Conservation (phyloP, 2,888 invertebrate genomes). For the Ophion obscuratus region DNA sequence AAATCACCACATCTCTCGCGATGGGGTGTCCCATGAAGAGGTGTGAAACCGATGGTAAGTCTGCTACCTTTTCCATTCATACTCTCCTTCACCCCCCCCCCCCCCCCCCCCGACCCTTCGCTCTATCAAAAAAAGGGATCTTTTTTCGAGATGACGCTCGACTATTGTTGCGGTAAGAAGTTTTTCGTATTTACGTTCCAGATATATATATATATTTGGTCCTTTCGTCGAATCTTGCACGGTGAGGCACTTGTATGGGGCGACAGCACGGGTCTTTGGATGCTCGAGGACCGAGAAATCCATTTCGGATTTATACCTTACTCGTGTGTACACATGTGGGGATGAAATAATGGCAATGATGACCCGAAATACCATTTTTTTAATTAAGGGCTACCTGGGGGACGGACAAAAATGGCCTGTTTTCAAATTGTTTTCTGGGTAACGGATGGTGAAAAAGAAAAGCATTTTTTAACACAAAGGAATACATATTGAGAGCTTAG, state of each 20-base stretch:
- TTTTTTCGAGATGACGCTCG: conserved; percentile 78
- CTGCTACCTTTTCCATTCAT: conserved; percentile 61
- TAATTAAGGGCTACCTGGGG: neutral
- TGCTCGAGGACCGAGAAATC: conserved; percentile 75
- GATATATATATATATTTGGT: conserved; percentile 54
- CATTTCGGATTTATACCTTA: conserved; percentile 21
- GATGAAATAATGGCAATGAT: neutral
- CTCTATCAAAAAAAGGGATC: conserved; percentile 72
- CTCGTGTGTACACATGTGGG: neutral
- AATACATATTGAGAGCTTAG: too few species aligned
- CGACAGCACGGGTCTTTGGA: conserved; percentile 75
- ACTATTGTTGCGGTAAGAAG: conserved; percentile 82
- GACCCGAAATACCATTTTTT: neutral
- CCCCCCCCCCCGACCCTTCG: conserved; percentile 61
- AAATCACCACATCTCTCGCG: conserved; percentile 62
- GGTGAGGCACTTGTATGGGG: conserved; percentile 31
- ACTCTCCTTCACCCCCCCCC: neutral
- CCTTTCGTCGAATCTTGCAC: conserved; percentile 18
- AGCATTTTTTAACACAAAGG: too few species aligned
- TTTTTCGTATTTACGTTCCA: conserved; percentile 75
- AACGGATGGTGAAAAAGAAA: too few species aligned
- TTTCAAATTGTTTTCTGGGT: too few species aligned
- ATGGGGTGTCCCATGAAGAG: conserved; percentile 77
- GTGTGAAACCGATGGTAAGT: conserved; percentile 82
- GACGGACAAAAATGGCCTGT: too few species aligned